Percentiles rank a stretch among this genome's conserved stretches.
phyloP scores from a whole-genome alignment of 2,888 invertebrate genomes.

The Drosophila niveifrons region DNA sequence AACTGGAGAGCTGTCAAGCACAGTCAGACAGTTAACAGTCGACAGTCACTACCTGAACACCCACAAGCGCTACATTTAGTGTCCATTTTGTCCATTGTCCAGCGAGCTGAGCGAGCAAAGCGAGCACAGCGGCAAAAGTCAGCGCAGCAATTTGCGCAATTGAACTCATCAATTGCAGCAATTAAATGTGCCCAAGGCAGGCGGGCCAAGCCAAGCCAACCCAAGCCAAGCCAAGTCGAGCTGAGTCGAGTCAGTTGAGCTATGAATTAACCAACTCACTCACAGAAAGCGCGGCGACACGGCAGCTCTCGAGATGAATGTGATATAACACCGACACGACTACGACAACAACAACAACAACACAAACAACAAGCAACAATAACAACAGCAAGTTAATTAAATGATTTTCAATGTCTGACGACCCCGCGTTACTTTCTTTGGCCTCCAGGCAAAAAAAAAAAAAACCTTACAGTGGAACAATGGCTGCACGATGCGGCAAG shows the following conservation, averaged over 20 bases:
- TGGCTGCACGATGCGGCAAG: constrained; percentile 2
- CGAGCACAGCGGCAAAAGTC: constrained; percentile 51
- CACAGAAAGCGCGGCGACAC: constrained; percentile 42
- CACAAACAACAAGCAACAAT: constrained; percentile 26
- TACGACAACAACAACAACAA: constrained; percentile 23
- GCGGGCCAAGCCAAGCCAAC: constrained; percentile 1
- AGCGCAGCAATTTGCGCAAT: constrained; percentile 77
- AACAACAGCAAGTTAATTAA: constrained; percentile 68
- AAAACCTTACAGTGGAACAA: constrained; percentile 35
- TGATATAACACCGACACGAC: constrained; percentile 62
- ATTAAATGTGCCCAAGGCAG: constrained; percentile 75
- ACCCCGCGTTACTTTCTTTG: constrained; percentile 66
- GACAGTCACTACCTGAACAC: constrained; percentile 56
- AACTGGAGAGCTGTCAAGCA: constrained; percentile 18
- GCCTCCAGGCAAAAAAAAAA: constrained; percentile 30
- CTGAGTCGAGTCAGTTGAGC: constrained; percentile 45
- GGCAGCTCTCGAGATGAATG: constrained; percentile 47
- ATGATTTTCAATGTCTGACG: constrained; percentile 75
- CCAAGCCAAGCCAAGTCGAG: constrained; percentile 43
- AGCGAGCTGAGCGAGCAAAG: constrained; percentile 9
- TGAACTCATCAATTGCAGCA: constrained; percentile 80
- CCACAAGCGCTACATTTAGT: constrained; percentile 43
- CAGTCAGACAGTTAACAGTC: constrained; percentile 7
- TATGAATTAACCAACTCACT: constrained; percentile 72
- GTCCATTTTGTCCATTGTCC: constrained; percentile 29